Evolutionary conservation across 2,797 vertebrate genomes (phyloP), one percentile per base, ranked within the genome.

Genomic region (Tolypeutes matacus): DNA sequence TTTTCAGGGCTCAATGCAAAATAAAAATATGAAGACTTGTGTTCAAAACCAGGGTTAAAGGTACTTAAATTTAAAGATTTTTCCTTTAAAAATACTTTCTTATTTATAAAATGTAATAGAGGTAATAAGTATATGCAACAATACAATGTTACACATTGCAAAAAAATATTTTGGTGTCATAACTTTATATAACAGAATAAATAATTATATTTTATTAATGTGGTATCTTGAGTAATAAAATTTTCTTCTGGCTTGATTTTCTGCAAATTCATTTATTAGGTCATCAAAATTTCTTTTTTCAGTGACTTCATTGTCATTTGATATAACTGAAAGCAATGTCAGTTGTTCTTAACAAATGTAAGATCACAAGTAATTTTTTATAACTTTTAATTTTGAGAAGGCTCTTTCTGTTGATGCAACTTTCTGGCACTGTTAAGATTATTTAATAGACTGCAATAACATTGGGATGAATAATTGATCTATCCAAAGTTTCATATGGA

Each of bases 371-470:
- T 70, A 76, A 42, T 36, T 53, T 77, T 77, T 51, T 10, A 53
- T 82, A 65, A 94, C 36, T 88, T 93, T 95, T 29, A 51, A 73
- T 77, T 82, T 80, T 91, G 60, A 49, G 69, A 86, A 82, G 36
- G 17, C 69, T 82, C 21, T 58, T 53, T 69, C 29, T 77, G n/a
- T 62, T 96, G 27, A 72, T 42, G 13, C 21, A 36, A 42, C 34
- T 81, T 75, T 46, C 15, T 70, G 46, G 46, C 73, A 12, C 23
- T 67, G 7, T 65, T 80, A 58, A 39, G 84, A 70, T 11, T 70
- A 29, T 51, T 85, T 77, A 49, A 65, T 27, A 69, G 72, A 9
- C 18, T 76, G 2, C 60, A 89, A 84, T 29, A 77, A 42, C 5
- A 92, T 70, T 81, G 21, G 8, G n/a, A 67, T 78, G 82, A 39